Evolutionary conservation across 2,888 invertebrate species (phyloP), one percentile per base, ranked within the genome.

Genomic region (Serripes groenlandicus): DNA sequence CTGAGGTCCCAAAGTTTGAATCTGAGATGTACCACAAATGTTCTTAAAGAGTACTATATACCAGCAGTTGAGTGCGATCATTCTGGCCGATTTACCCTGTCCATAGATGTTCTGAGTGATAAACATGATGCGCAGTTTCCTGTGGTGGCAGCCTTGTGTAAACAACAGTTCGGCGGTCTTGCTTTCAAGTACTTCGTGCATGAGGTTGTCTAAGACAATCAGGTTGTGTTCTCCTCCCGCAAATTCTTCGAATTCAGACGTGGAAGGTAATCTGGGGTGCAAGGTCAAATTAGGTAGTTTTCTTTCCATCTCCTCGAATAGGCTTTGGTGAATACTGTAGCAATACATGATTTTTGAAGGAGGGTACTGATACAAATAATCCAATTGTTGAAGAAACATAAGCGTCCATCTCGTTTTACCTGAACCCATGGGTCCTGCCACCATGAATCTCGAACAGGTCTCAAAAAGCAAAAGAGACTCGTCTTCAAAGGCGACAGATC

Each of bases 361-460:
- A 9, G 69, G 69, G 7, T 26, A 26, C 9, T 28, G 15, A 18
- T 69, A 52, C 49, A 52, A 52, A 49, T 69, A 49, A 9, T 52
- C 52, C 11, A 52, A 30, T 28, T 75, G 72, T 68, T 73, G 26
- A 11, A 83, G 49, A 54, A 76, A 60, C 9, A 23, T 69, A 35
- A 37, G 72, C 0, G 62, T 56, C 78, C 78, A 80, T 71, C 23
- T 18, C 18, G 75, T 15, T n/a, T n/a, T n/a, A n/a, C n/a, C n/a
- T n/a, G n/a, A n/a, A n/a, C n/a, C n/a, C n/a, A n/a, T n/a, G n/a
- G 42, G 42, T 15, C 42, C 42, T 7, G 42, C 42, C 9, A 84
- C 56, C 32, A 81, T 78, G 4, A 82, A 75, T 62, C 87, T 87
- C 23, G 78, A 78, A 58, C 85, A 83, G 4, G 82, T 74, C 78